Evolutionary conservation across 2,797 vertebrate genomes (phyloP), one percentile per base, ranked within the genome.

Genomic region (Dendrocincla fuliginosa): DNA sequence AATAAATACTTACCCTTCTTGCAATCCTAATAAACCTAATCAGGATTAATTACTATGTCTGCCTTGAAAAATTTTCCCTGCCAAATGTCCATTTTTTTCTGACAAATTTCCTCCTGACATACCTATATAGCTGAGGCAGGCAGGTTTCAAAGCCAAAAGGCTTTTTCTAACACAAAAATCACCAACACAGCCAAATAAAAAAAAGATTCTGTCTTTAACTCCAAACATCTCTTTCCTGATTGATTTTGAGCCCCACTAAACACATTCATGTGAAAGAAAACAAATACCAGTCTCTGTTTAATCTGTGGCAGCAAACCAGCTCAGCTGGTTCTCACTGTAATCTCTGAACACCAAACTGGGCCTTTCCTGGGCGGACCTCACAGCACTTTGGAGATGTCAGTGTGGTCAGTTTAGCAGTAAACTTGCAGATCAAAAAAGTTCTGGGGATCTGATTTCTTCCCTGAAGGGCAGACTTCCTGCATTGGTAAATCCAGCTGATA

Each of bases 201-300:
- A 64, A 82, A 50, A 61, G 1, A 35, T 11, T 18, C 32, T 56
- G n/a, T 75, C 44, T 83, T 94, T 89, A 87, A 65, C 22, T 93
- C 47, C 33, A 59, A 77, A 67, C 65, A 50, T 64, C n/a, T 80
- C 44, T 89, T 94, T 89, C 25, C 57, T 71, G 59, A 56, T 53
- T 33, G 60, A 71, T 93, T 92, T 85, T 84, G 87, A 95, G 71
- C 68, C 80, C 57, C 64, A 52, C 53, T 91, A 90, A 96, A 93
- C 70, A 79, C 44, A 91, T 90, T 89, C 35, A 87, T 65, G 35
- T 71, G 79, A 93, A 97, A 42, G 47, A 78, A 93, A 93, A 85
- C 67, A 92, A 96, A 74, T 70, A 55, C 81, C 65, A 50, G 46
- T 65, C 78, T 89, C 68, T 87, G 41, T 67, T 95, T 61, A 88